Conservation (phyloP, 1,140 invertebrate species). For the Drosophila subobscura region DNA sequence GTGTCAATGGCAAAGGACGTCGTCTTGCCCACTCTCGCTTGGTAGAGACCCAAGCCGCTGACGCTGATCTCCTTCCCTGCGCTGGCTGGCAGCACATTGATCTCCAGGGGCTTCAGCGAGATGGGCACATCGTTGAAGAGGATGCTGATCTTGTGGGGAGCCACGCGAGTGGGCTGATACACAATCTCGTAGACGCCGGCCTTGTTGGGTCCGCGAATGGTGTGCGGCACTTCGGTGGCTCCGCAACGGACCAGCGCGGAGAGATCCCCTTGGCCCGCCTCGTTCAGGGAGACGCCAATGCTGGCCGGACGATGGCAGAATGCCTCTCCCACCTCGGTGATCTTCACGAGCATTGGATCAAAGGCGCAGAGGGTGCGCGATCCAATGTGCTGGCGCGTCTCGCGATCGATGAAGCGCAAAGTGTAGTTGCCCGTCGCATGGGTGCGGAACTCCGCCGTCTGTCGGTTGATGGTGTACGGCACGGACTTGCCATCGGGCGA, state of each 20-base stretch:
- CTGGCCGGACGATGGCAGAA: slow-evolving; percentile 92
- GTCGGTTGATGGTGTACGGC: slow-evolving; percentile 84
- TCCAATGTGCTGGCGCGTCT: slow-evolving; percentile 83
- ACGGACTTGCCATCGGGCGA: slow-evolving; percentile 85
- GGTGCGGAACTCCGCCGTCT: slow-evolving; percentile 85
- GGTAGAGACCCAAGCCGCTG: slow-evolving; percentile 91
- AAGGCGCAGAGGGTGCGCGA: slow-evolving; percentile 91
- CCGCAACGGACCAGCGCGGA: slow-evolving; percentile 91
- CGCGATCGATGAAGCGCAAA: slow-evolving; percentile 83
- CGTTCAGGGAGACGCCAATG: slow-evolving; percentile 87
- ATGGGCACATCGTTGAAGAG: slow-evolving; percentile 90
- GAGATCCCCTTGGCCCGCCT: slow-evolving; percentile 93
- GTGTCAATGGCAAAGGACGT: slow-evolving; percentile 96
- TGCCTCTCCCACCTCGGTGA: slow-evolving; percentile 91
- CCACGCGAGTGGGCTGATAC: slow-evolving; percentile 92
- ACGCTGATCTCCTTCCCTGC: slow-evolving; percentile 87
- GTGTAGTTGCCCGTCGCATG: slow-evolving; percentile 85
- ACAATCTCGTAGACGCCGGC: slow-evolving; percentile 91
- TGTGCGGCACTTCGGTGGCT: slow-evolving; percentile 91
- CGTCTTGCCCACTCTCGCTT: slow-evolving; percentile 90
- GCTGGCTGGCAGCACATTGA: slow-evolving; percentile 85
- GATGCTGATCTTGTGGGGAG: slow-evolving; percentile 92
- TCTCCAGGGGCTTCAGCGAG: slow-evolving; percentile 85
- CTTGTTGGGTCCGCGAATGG: slow-evolving; percentile 88
- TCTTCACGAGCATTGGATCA: slow-evolving; percentile 92